phyloP scores from a whole-genome alignment of 2,113 vertebrate genomes.

The Hippopotamus amphibius region DNA sequence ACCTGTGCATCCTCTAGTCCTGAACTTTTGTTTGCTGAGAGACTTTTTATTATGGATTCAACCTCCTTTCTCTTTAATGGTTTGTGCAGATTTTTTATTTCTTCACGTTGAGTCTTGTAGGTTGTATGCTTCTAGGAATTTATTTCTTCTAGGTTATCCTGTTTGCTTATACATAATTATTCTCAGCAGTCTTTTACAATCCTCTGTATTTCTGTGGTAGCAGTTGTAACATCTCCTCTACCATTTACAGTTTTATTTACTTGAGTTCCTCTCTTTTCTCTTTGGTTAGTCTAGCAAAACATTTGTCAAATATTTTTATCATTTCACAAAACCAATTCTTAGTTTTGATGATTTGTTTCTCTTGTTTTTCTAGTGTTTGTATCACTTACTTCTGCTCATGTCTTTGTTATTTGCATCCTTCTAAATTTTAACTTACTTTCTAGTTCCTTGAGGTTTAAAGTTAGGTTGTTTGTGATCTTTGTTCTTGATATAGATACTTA shows the following conservation, averaged over 20 bases:
- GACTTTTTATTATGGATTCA: background rate
- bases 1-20: background rate
- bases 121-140: no score
- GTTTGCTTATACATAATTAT: no score
- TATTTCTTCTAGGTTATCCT: no score
- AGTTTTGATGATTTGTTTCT: background rate
- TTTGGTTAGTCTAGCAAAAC: background rate
- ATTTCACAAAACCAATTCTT: background rate
- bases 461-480: background rate
- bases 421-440: background rate
- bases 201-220: background rate
- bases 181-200: background rate
- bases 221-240: background rate
- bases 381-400: background rate
- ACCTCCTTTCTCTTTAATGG: background rate
- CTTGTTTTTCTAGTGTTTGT: background rate
- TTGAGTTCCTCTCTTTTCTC: background rate
- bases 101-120: background rate
- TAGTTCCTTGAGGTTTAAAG: background rate
- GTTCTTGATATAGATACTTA: background rate
- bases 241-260: background rate
- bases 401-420: background rate
- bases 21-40: background rate
- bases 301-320: background rate
- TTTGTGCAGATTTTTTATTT: background rate